Percentiles rank a stretch among this genome's conserved stretches.
These are phyloP conservation scores for Glaucomys volans DNA, from an alignment of 2,113 vertebrate species.

Conservation along the genomic window DNA sequence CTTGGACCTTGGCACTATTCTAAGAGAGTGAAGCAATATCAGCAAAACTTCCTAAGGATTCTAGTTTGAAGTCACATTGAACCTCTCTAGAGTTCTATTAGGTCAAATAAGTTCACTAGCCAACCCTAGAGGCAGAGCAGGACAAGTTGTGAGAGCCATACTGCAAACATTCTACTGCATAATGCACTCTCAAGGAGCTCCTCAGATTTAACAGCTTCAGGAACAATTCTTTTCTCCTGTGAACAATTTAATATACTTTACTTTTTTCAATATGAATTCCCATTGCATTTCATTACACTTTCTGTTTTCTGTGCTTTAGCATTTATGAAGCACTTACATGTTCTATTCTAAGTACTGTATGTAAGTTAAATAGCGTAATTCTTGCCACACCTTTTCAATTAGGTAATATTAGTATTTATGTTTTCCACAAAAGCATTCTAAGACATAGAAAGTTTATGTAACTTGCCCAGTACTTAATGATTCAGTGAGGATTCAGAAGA, in stretches of 20 bases:
- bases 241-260: not conserved
- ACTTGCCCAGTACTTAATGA: not conserved
- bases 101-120: not conserved
- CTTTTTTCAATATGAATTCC: not conserved
- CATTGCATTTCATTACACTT: not conserved
- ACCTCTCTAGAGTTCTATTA: not conserved
- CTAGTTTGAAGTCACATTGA: not conserved
- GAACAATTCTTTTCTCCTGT: not conserved
- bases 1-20: not conserved
- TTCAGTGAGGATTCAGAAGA: not conserved
- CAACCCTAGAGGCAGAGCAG: not conserved
- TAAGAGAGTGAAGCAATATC: rapidly evolving
- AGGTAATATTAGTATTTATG: not conserved
- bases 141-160: not conserved
- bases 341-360: not conserved
- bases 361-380: not conserved
- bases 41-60: not conserved
- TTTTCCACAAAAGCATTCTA: not conserved
- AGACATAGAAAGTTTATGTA: not conserved
- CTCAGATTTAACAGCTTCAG: not conserved
- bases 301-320: not conserved
- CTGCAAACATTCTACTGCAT: not conserved
- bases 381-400: not conserved
- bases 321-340: not conserved
- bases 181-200: not conserved